Percentiles rank a stretch among this genome's conserved stretches.
phyloP scores from a whole-genome alignment of 2,888 invertebrate species.

The Prosapia bicincta region DNA sequence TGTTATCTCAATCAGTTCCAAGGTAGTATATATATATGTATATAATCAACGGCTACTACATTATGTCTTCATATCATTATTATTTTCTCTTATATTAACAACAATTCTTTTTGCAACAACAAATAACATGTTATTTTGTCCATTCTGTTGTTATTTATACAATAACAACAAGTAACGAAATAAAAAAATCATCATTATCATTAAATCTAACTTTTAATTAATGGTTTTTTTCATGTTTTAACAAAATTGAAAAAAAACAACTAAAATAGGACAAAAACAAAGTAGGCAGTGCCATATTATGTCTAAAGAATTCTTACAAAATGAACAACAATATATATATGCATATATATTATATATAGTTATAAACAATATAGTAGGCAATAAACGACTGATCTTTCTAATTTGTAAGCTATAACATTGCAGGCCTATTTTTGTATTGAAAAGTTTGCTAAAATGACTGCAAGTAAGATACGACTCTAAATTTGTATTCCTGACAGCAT shows the following conservation, averaged over 20 bases:
- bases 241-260: not conserved
- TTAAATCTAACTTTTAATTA: not conserved
- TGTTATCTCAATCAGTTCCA: not conserved
- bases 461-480: too few relatives aligned
- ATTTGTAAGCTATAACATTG: not conserved
- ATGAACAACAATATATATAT: not conserved
- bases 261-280: not conserved
- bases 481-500: too few relatives aligned
- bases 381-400: not conserved
- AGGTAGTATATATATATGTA: not conserved
- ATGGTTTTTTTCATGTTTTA: not conserved
- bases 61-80: conserved; percentile 21
- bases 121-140: conserved; percentile 19
- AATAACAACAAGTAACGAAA: conserved; percentile 24
- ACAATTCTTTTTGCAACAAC: conserved; percentile 25
- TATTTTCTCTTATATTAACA: conserved; percentile 22
- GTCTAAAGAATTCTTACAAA: not conserved
- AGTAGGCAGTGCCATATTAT: not conserved
- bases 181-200: conserved; percentile 9
- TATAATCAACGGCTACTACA: not conserved
- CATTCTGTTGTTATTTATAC: conserved; percentile 7
- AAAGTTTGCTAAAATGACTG: not conserved
- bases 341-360: not conserved
- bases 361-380: not conserved
- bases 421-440: not conserved